phyloP scores from a whole-genome alignment of 2,888 invertebrate species.

The Pyrgus malvae region DNA sequence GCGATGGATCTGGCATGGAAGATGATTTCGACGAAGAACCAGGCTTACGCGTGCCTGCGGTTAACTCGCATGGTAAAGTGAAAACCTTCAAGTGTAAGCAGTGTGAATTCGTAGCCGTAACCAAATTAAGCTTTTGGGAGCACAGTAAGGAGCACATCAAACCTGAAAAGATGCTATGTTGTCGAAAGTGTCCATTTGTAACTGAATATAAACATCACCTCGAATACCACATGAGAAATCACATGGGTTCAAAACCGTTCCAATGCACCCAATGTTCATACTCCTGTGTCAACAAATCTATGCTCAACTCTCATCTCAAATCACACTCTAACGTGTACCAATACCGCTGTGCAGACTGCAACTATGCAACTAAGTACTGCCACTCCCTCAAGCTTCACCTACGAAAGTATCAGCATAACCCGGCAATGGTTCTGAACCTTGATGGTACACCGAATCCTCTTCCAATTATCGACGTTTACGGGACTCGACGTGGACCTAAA shows the following conservation, averaged over 20 bases:
- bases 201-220: constrained; percentile 99
- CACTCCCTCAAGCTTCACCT: constrained; percentile 98
- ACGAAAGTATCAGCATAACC: constrained; percentile 94
- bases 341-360: constrained; percentile 95
- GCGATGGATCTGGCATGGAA: constrained; percentile 72
- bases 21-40: constrained; percentile 82
- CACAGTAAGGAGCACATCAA: constrained; percentile 96
- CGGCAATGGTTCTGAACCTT: constrained; percentile 93
- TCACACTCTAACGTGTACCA: constrained; percentile 96
- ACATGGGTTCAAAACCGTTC: constrained; percentile 97
- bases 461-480: constrained; percentile 95
- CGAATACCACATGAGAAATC: constrained; percentile 98
- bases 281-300: constrained; percentile 98
- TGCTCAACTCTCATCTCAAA: constrained; percentile 99
- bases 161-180: constrained; percentile 93
- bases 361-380: constrained; percentile 98
- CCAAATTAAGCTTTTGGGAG: constrained; percentile 96
- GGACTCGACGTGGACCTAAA: constrained; percentile 93
- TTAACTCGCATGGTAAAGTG: constrained; percentile 90
- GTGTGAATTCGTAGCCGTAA: constrained; percentile 91
- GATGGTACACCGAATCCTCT: constrained; percentile 94
- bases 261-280: constrained; percentile 95
- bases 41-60: constrained; percentile 82
- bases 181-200: constrained; percentile 97
- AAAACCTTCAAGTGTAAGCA: constrained; percentile 97